Evolutionary conservation across 2,888 invertebrate species (phyloP).

Genomic region (Frankliniella fusca): DNA sequence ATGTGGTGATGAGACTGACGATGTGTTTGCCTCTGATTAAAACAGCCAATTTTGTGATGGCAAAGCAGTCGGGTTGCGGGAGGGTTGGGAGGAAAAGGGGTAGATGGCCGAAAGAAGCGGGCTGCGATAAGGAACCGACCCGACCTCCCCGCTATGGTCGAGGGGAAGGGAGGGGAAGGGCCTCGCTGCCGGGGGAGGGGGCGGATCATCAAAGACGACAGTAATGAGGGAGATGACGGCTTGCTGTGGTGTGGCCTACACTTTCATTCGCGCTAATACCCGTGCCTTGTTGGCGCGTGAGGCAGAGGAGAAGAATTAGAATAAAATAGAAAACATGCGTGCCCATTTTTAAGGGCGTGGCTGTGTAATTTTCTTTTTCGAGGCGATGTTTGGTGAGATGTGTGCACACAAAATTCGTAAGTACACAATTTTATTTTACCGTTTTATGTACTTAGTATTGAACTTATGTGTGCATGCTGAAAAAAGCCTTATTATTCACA

Average conservation of each 20-base stretch:
- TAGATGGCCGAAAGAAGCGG: constrained; percentile 21
- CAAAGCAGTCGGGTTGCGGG: background rate
- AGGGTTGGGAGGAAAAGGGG: background rate
- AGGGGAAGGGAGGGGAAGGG: background rate
- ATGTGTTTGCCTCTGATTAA: constrained; percentile 23
- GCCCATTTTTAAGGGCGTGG: background rate
- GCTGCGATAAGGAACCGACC: background rate
- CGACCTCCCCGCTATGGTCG: background rate
- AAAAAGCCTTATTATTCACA: too few relatives aligned
- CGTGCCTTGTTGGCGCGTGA: background rate
- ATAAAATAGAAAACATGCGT: background rate
- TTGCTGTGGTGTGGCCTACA: background rate
- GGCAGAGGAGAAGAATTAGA: background rate
- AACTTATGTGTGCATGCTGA: too few relatives aligned
- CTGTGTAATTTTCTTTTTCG: too few relatives aligned
- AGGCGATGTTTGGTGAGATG: background rate
- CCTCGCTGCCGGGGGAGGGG: background rate
- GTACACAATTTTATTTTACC: too few relatives aligned
- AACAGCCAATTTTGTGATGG: constrained; percentile 9
- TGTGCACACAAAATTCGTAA: too few relatives aligned
- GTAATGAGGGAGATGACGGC: constrained; percentile 15
- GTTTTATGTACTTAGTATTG: too few relatives aligned
- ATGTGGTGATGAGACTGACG: background rate
- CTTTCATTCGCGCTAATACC: background rate
- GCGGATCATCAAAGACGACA: constrained; percentile 17